Conservation (phyloP, 2,797 vertebrate genomes). For the Lateolabrax maculatus region DNA sequence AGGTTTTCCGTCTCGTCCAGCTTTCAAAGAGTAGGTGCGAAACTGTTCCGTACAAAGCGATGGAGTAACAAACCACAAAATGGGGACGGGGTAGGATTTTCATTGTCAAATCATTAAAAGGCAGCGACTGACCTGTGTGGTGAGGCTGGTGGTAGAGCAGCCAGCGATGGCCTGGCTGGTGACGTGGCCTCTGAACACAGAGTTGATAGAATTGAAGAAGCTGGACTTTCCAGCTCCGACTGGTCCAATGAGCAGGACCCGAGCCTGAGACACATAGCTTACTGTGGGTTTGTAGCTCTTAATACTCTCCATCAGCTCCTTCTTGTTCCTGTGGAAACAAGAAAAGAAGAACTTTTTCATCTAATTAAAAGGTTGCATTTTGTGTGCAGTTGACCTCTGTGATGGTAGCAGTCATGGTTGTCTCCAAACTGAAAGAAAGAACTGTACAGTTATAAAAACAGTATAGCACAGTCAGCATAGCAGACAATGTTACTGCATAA, state of each 20-base stretch:
- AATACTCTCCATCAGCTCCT: slow-evolving; percentile 52
- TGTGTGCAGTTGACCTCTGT: not conserved
- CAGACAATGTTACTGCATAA: not conserved
- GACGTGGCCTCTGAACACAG: slow-evolving; percentile 76
- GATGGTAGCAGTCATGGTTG: not conserved
- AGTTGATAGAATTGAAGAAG: slow-evolving; percentile 83
- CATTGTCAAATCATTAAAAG: too few species aligned
- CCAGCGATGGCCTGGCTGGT: slow-evolving; percentile 77
- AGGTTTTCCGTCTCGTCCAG: slow-evolving; percentile 58
- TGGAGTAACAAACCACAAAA: too few species aligned
- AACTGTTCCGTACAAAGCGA: too few species aligned
- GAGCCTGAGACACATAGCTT: slow-evolving; percentile 38
- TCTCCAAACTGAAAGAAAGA: not conserved
- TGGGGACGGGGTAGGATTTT: too few species aligned
- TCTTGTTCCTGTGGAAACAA: slow-evolving; percentile 53
- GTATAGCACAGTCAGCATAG: not conserved
- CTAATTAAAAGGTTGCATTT: not conserved
- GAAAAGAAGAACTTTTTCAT: not conserved
- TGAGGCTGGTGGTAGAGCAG: slow-evolving; percentile 64
- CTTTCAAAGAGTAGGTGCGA: slow-evolving; percentile 73
- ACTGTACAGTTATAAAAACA: not conserved
- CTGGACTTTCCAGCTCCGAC: slow-evolving; percentile 81
- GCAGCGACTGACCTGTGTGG: slow-evolving; percentile 66
- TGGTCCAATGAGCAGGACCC: slow-evolving; percentile 73
- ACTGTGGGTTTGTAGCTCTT: slow-evolving; percentile 36